Base-by-base conservation (phyloP, 1,140 invertebrate genomes). In the Drosophila sechellia region DNA sequence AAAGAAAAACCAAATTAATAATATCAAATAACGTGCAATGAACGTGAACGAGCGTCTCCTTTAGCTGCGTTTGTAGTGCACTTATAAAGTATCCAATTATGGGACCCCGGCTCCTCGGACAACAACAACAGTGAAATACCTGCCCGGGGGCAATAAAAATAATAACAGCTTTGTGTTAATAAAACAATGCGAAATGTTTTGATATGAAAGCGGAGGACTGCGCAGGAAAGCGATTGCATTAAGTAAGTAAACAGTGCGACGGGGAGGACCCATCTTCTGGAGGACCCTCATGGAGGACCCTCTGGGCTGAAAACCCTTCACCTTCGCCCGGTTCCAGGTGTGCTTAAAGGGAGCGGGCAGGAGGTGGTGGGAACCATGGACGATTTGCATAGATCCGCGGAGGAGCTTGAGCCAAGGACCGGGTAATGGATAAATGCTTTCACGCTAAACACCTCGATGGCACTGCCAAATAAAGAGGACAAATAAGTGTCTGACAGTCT, bases 381-480 rank as follows among this genome's bases (percentile, higher is more conserved):
- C 31, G 31, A 8, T 56, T 48, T 57, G 17, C 63, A 69, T 40
- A 69, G 63, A 69, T 70, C 63, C 34, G 49, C 54, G 35, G 12
- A n/a, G n/a, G 11, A 39, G 20, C 20, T 22, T 22, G 37, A 12
- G 13, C 17, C 17, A 48, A 49, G 58, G 31, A 22, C 15, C 61
- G 65, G 65, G 64, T 70, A 69, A 70, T 70, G 66, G 66, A 56
- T 55, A 70, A 69, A 70, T 69, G 66, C 64, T 70, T 70, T 70
- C 64, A 69, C 50, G 66, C 64, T 49, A 69, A 70, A 70, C 66
- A 69, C 64, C 64, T 40, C 50, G 64, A 70, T 70, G 65, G 35
- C 42, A 70, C 42, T 69, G 66, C 66, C 50, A 70, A 70, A 70
- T 70, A 70, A 70, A 70, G 50, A 69, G 64, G 35, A 49, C 50